These are phyloP conservation scores for Campoplex capitator DNA, from an alignment of 2,888 invertebrate genomes.

Conservation along the genomic window DNA sequence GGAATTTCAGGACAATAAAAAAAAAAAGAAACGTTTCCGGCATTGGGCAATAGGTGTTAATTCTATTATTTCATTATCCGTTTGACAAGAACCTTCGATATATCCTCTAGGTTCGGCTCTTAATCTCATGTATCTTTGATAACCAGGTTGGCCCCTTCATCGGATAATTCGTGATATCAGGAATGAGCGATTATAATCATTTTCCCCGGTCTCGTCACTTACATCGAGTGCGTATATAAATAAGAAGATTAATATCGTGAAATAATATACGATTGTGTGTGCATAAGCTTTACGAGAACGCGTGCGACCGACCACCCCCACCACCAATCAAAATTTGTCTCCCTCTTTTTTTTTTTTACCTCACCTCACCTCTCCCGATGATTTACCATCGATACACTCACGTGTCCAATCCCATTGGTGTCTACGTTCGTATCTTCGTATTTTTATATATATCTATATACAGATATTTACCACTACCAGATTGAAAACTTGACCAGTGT, in stretches of 20 bases:
- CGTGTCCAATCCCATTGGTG: slow-evolving; percentile 71
- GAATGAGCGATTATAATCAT: slow-evolving; percentile 29
- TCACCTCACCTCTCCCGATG: slow-evolving; percentile 51
- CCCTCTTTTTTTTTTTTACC: slow-evolving; percentile 46
- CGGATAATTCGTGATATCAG: slow-evolving; percentile 39
- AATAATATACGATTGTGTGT: slow-evolving; percentile 23
- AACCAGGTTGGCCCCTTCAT: slow-evolving; percentile 15
- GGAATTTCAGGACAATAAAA: slow-evolving; percentile 8
- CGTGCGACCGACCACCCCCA: slow-evolving; percentile 46
- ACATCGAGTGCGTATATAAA: not conserved
- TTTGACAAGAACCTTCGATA: slow-evolving; percentile 33
- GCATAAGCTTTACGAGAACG: slow-evolving; percentile 47
- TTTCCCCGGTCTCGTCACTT: not conserved
- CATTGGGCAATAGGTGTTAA: slow-evolving; percentile 25
- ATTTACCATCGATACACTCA: slow-evolving; percentile 66
- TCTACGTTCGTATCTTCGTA: not conserved
- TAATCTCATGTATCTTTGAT: slow-evolving; percentile 41
- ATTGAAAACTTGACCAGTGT: slow-evolving; percentile 73
- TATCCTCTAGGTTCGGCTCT: not conserved
- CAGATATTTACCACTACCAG: slow-evolving; percentile 73
- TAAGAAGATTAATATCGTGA: slow-evolving; percentile 28
- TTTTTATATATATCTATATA: slow-evolving; percentile 22
- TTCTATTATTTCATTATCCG: slow-evolving; percentile 23
- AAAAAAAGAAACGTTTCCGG: slow-evolving; percentile 12
- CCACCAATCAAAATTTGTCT: slow-evolving; percentile 45